Evolutionary conservation across 2,797 vertebrate species (phyloP), one percentile per base, ranked within the genome.

Genomic region (Tangara arthus): DNA sequence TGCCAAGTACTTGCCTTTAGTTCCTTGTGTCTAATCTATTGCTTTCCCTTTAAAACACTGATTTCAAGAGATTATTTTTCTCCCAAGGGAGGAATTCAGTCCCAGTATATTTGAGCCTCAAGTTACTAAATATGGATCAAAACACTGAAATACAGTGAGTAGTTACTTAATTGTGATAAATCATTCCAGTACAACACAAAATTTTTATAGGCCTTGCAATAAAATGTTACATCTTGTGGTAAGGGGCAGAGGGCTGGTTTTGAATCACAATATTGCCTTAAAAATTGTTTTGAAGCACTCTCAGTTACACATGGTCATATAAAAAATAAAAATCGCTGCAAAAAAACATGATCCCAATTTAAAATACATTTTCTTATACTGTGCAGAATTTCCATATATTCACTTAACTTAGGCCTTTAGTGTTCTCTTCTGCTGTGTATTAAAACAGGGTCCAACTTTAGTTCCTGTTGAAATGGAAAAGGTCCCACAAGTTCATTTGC

Each of bases 41-140:
- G 34, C 32, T 91, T 78, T 86, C 34, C 61, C 37, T 83, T 77
- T 81, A 88, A 94, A 93, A 80, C 17, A 77, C 17, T 63, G 34
- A 56, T 92, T 91, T 85, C 47, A 65, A 75, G 50, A 83, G 28
- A 65, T 69, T 83, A 12, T 71, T 89, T 89, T 91, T 65, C 65
- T 59, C 76, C 57, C 57, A 63, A 49, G 26, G 52, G 81, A 87
- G 13, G 22, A 93, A 73, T 86, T 91, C 27, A 81, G 61, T 69
- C 44, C 12, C n/a, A 56, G 32, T 75, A 41, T 72, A 72, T 79
- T 61, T 90, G 30, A 94, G 41, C 57, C 37, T 92, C 14, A 28
- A 47, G 70, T 88, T 83, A 52, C 50, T 88, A 91, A 81, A 78
- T 73, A 84, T 46, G 55, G 55, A 91, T 87, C 88, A 95, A 86